Evolutionary conservation across 2,888 invertebrate species (phyloP), one percentile per base, ranked within the genome.

Genomic region (Physocephala rufipes): DNA sequence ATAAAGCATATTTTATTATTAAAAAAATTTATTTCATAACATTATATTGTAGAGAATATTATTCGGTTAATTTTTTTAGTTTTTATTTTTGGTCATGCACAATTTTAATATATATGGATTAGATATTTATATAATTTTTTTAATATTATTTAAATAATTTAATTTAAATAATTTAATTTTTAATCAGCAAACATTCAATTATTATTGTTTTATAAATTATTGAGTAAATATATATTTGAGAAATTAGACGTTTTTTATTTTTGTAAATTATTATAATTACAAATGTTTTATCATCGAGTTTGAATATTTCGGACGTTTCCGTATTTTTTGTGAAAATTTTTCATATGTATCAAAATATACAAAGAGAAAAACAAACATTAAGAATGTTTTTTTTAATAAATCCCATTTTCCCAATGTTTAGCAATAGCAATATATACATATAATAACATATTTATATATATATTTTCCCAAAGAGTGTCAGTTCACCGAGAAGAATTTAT

Each of bases 321-420:
- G 19, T n/a, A n/a, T n/a, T n/a, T n/a, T 19, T 19, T 58, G 24
- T 68, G 19, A 43, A 47, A 28, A 68, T 45, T 49, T 73, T 72
- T 74, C 72, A 53, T 64, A 45, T 7, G 36, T 74, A 73, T 62
- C 74, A 58, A 76, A 76, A 76, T 77, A 75, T 77, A 77, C 76
- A 76, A 75, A 78, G 76, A 77, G 58, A 26, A 67, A 21, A 77
- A 78, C 75, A 77, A 77, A 77, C 73, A 78, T 77, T 73, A 74
- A 76, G 16, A 75, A 77, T 77, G 76, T 76, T 76, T 75, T 74
- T 67, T 74, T 77, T 76, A 74, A 72, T 74, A 74, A 69, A 73
- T 70, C 76, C 78, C 74, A 73, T 74, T 76, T 70, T 68, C 77
- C 78, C 78, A 73, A 76, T 36, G 36, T 36, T 36, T 36, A n/a